Percentiles rank a stretch among this genome's conserved stretches.
Conservation (phyloP, 2,888 invertebrate genomes). For the Euzetes globulus region DNA sequence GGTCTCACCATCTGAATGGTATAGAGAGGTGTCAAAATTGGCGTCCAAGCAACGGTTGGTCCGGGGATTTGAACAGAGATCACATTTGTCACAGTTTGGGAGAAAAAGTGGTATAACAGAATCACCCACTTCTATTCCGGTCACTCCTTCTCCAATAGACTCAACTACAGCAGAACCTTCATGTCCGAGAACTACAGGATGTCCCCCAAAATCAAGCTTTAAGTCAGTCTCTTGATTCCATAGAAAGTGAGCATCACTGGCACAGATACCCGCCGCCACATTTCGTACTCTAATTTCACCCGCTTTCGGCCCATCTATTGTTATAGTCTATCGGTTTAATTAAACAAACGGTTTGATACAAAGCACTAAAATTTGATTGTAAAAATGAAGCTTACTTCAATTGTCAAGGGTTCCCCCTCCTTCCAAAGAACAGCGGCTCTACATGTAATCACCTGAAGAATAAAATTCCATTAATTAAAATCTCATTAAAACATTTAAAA, state of each 20-base stretch:
- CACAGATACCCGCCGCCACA: constrained; percentile 32
- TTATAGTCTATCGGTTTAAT: neutral
- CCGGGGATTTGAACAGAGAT: constrained; percentile 52
- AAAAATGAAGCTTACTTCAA: no score
- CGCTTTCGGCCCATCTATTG: constrained; percentile 12
- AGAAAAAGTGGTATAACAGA: constrained; percentile 53
- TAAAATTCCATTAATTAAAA: no score
- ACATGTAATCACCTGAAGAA: no score
- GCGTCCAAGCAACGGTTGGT: constrained; percentile 53
- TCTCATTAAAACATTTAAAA: no score
- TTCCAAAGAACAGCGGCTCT: no score
- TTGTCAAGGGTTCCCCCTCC: no score
- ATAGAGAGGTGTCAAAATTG: constrained; percentile 37
- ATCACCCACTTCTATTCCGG: constrained; percentile 46
- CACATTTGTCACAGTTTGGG: constrained; percentile 52
- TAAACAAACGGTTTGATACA: no score
- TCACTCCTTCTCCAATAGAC: constrained; percentile 22
- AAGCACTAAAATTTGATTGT: no score
- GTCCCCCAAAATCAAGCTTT: neutral
- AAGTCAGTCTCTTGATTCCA: neutral
- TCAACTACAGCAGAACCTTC: constrained; percentile 31
- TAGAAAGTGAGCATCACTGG: constrained; percentile 30
- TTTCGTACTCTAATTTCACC: constrained; percentile 30
- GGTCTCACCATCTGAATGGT: neutral
- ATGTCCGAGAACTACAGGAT: constrained; percentile 27